A percentile compares a stretch with the other conserved stretches of the same genome.
Conservation (phyloP, 2,797 vertebrate species). For the Perdix hodgsoniae region DNA sequence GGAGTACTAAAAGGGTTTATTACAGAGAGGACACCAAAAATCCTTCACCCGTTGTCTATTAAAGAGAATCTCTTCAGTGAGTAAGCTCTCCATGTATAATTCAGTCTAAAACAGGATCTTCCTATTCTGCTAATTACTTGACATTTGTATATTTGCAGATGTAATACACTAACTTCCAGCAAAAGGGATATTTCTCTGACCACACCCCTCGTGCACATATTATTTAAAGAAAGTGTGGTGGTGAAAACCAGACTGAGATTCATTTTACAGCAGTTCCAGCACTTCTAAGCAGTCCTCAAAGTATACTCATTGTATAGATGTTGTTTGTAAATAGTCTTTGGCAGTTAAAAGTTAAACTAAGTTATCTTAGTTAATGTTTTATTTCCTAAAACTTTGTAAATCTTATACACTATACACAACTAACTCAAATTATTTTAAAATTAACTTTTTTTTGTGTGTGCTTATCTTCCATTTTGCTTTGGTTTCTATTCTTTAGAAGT, state of each 20-base stretch:
- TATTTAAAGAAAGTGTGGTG: neutral
- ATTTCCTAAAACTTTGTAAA: neutral
- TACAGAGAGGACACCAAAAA: neutral
- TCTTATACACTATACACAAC: neutral
- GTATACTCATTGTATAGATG: neutral
- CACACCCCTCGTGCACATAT: neutral
- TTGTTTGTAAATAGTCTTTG: neutral
- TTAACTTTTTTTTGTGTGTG: neutral
- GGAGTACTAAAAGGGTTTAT: neutral
- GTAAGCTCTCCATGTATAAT: neutral
- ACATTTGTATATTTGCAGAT: neutral
- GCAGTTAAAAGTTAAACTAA: too few relatives aligned
- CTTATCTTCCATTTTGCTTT: neutral
- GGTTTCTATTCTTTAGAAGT: neutral
- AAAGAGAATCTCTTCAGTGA: neutral
- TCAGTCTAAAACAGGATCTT: neutral
- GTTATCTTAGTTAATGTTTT: neutral
- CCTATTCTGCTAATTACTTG: neutral
- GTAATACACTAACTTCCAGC: neutral
- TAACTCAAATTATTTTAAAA: neutral
- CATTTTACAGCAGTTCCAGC: neutral
- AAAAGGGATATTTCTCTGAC: neutral
- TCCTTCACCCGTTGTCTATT: neutral
- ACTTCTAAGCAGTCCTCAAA: neutral
- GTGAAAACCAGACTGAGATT: neutral